Conservation (phyloP, 1,140 invertebrate genomes). For the Drosophila subobscura region DNA sequence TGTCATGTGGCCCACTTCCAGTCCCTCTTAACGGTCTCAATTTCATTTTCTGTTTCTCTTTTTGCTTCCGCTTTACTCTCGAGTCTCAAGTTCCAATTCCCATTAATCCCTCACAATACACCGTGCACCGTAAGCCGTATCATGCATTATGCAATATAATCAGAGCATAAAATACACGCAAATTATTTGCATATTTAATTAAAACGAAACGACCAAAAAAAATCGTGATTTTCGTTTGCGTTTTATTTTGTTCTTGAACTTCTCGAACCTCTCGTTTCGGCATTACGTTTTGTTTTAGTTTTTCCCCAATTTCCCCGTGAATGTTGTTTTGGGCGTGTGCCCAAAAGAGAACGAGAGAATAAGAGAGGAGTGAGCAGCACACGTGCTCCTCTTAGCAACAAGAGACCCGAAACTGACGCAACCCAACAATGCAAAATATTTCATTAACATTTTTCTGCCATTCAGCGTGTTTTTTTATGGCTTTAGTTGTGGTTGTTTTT, state of each 20-base stretch:
- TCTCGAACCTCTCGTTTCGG: conserved; percentile 20
- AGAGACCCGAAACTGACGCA: conserved; percentile 12
- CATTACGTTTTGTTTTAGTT: conserved; percentile 37
- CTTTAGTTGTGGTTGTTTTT: neutral
- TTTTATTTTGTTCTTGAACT: conserved; percentile 59
- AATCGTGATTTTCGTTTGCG: conserved; percentile 6
- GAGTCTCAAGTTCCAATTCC: conserved; percentile 1
- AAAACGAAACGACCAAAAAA: conserved; percentile 26
- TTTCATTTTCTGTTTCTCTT: conserved; percentile 5
- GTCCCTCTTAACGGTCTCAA: no score
- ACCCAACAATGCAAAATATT: conserved; percentile 16
- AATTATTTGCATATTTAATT: conserved; percentile 62
- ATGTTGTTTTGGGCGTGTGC: conserved; percentile 55
- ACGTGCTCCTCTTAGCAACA: conserved; percentile 52
- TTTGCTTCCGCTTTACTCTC: neutral
- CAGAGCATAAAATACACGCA: conserved; percentile 51
- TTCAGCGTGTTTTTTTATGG: neutral
- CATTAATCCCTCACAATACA: conserved; percentile 33
- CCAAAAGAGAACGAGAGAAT: conserved; percentile 25
- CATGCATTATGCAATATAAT: conserved; percentile 57
- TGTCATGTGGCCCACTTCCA: no score
- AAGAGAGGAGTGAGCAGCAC: conserved; percentile 18
- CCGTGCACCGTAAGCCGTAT: conserved; percentile 1
- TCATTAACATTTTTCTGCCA: neutral
- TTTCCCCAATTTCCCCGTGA: conserved; percentile 4